Evolutionary conservation across 1,140 invertebrate species (phyloP).

Genomic region (Nasonia longicornis): DNA sequence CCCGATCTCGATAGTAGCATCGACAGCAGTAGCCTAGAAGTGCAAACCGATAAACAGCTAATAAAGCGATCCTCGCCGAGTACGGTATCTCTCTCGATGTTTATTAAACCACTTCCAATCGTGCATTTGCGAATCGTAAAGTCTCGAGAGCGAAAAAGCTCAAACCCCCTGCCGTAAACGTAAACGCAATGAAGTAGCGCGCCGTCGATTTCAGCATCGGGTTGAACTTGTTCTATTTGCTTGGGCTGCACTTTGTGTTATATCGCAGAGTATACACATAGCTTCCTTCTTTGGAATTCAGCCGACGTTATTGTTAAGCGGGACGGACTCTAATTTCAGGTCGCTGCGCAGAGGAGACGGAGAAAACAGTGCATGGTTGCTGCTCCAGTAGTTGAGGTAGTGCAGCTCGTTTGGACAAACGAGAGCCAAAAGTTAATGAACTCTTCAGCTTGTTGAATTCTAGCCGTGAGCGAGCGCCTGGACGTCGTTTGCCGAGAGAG

Average conservation of each 20-base stretch:
- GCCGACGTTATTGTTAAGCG: not conserved
- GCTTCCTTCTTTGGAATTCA: not conserved
- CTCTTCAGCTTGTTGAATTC: constrained; percentile 14
- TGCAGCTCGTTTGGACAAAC: not conserved
- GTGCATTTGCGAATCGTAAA: not conserved
- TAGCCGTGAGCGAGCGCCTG: not conserved
- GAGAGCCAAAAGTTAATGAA: constrained; percentile 2
- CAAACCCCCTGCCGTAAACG: not conserved
- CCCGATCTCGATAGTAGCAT: no score
- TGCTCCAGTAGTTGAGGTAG: not conserved
- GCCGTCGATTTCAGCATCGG: not conserved
- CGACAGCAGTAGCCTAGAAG: no score
- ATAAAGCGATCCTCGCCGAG: not conserved
- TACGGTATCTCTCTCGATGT: not conserved
- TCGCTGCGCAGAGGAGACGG: not conserved
- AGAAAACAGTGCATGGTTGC: not conserved
- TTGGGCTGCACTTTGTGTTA: not conserved
- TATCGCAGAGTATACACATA: no score
- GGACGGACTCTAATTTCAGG: not conserved
- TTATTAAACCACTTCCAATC: not conserved
- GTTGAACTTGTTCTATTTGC: not conserved
- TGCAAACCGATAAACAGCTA: not conserved
- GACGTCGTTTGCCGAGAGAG: not conserved
- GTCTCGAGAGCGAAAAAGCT: not conserved
- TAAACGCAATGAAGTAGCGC: not conserved